These are phyloP conservation scores for Eupithecia dodoneata DNA, from an alignment of 2,888 invertebrate genomes.

Conservation along the genomic window DNA sequence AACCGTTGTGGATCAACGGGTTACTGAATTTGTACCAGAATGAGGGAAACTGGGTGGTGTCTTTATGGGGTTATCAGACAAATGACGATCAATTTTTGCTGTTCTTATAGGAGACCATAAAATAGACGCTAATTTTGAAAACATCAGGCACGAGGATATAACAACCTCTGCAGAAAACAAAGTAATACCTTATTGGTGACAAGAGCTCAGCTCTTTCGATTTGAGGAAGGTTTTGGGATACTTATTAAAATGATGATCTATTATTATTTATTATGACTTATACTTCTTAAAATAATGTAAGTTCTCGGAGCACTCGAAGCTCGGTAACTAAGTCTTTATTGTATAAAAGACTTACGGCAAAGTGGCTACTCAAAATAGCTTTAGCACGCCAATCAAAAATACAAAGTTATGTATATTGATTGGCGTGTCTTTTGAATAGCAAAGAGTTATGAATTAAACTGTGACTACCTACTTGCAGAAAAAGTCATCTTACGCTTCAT, in stretches of 20 bases:
- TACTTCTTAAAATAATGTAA: neutral
- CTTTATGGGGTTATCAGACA: neutral
- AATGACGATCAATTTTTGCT: neutral
- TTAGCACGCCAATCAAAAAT: neutral
- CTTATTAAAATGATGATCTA: neutral
- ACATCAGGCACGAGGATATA: neutral
- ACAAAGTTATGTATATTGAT: constrained; percentile 4
- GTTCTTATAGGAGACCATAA: neutral
- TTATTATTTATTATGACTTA: neutral
- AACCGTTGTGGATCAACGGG: constrained; percentile 43
- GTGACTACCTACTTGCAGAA: constrained; percentile 39
- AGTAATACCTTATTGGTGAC: neutral
- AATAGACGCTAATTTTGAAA: neutral
- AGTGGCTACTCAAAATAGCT: constrained; percentile 43
- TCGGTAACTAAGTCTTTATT: neutral
- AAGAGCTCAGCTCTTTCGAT: neutral
- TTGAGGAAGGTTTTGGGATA: neutral
- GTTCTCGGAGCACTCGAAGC: neutral
- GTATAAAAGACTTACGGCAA: constrained; percentile 44
- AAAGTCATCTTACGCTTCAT: constrained; percentile 67
- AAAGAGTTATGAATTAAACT: constrained; percentile 51
- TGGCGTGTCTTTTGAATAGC: constrained; percentile 22
- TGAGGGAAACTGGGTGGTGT: neutral
- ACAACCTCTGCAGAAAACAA: neutral
- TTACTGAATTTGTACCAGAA: constrained; percentile 20